phyloP scores from a whole-genome alignment of 1,140 invertebrate species.

The Leptopilina clavipes region DNA sequence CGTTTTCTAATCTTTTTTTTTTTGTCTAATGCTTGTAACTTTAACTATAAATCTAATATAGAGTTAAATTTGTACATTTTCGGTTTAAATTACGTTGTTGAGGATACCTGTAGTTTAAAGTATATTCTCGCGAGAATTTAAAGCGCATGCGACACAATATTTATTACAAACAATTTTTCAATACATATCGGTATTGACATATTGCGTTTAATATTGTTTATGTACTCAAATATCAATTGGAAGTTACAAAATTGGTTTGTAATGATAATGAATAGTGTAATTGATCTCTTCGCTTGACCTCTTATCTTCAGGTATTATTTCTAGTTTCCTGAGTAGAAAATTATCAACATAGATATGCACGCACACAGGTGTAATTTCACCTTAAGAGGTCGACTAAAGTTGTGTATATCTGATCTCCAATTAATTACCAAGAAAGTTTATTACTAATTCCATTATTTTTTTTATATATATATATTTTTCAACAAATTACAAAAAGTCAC shows the following conservation, averaged over 20 bases:
- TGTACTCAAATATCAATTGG: background rate
- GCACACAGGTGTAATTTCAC: slow-evolving; percentile 5
- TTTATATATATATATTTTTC: too few relatives aligned
- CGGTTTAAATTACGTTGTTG: too few relatives aligned
- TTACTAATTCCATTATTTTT: background rate
- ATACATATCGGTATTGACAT: background rate
- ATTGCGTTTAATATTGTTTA: background rate
- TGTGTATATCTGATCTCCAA: background rate
- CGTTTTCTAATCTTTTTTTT: too few relatives aligned
- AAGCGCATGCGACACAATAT: too few relatives aligned
- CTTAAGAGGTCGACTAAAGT: background rate
- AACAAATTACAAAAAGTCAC: too few relatives aligned
- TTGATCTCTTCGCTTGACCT: background rate
- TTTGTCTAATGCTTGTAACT: too few relatives aligned
- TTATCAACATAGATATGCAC: slow-evolving; percentile 16
- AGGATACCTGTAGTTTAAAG: too few relatives aligned
- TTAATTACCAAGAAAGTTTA: background rate
- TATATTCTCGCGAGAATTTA: too few relatives aligned
- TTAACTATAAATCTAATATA: too few relatives aligned
- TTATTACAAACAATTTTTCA: too few relatives aligned
- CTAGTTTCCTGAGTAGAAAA: background rate
- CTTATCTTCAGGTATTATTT: slow-evolving; percentile 9
- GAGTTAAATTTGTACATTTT: too few relatives aligned
- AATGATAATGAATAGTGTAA: background rate
- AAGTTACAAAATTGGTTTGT: background rate